Evolutionary conservation across 1,140 invertebrate species (phyloP).

Genomic region (Drosophila sturtevanti): DNA sequence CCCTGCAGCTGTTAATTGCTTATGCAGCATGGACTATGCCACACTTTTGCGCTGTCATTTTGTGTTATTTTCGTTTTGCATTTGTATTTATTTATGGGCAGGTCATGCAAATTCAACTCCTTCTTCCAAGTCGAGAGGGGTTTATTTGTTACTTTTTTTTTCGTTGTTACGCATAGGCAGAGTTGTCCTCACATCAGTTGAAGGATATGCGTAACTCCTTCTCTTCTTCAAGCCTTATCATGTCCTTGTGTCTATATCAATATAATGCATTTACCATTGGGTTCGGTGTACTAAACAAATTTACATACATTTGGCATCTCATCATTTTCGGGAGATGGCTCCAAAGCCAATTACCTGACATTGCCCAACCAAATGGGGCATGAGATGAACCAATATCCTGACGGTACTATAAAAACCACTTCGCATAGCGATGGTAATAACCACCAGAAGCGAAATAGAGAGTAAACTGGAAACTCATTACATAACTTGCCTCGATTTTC

Average conservation of each 20-base stretch:
- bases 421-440: background rate
- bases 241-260: conserved; percentile 12
- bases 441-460: no score
- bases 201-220: background rate
- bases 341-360: conserved; percentile 3
- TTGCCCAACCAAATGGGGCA: background rate
- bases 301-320: conserved; percentile 13
- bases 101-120: conserved; percentile 20
- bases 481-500: no score
- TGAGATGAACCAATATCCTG: background rate
- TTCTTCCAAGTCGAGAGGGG: background rate
- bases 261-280: conserved; percentile 1
- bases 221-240: background rate
- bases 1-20: conserved; percentile 67
- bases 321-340: conserved; percentile 6
- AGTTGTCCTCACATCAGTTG: background rate
- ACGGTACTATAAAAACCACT: background rate
- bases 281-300: conserved; percentile 12
- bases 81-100: conserved; percentile 53
- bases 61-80: conserved; percentile 63
- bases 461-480: no score
- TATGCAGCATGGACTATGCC: conserved; percentile 44
- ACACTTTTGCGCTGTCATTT: conserved; percentile 50
- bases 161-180: background rate
- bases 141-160: background rate